A percentile compares a stretch with the other conserved stretches of the same genome.
Conservation (phyloP, 1,140 invertebrate species). For the Diprion similis region DNA sequence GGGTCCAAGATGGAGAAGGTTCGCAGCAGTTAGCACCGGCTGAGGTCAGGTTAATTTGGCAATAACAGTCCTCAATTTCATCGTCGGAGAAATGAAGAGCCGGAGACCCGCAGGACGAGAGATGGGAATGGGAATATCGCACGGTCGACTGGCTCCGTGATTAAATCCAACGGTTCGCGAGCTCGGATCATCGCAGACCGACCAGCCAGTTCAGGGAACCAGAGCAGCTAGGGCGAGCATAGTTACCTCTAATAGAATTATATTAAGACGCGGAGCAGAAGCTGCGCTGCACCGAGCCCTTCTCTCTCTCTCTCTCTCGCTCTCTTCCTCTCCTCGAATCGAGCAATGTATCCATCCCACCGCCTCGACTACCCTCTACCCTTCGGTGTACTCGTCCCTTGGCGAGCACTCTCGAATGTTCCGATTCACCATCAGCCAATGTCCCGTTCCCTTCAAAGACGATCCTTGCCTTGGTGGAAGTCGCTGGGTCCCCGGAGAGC, state of each 20-base stretch:
- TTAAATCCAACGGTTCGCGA: constrained; percentile 54
- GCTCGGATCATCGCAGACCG: not conserved
- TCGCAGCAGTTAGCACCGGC: not conserved
- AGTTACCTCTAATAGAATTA: constrained; percentile 63
- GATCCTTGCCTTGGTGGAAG: not conserved
- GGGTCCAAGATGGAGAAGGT: no score
- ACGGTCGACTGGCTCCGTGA: constrained; percentile 54
- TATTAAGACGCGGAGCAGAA: constrained; percentile 51
- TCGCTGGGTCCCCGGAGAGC: not conserved
- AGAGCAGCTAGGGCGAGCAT: constrained; percentile 45
- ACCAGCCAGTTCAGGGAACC: constrained; percentile 41
- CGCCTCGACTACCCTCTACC: no score
- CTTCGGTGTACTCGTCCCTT: not conserved
- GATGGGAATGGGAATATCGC: constrained; percentile 43
- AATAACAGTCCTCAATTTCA: not conserved
- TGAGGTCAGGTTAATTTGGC: constrained; percentile 2
- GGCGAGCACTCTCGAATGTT: constrained; percentile 1
- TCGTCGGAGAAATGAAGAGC: constrained; percentile 8
- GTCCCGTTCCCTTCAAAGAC: not conserved
- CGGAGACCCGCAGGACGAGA: constrained; percentile 28
- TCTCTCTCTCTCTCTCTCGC: constrained; percentile 11
- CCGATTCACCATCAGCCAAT: not conserved
- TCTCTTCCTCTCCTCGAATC: not conserved
- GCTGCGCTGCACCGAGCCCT: not conserved
- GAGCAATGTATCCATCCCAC: not conserved